Base-by-base conservation (phyloP, 2,113 vertebrate genomes). In the Barnardius zonarius region DNA sequence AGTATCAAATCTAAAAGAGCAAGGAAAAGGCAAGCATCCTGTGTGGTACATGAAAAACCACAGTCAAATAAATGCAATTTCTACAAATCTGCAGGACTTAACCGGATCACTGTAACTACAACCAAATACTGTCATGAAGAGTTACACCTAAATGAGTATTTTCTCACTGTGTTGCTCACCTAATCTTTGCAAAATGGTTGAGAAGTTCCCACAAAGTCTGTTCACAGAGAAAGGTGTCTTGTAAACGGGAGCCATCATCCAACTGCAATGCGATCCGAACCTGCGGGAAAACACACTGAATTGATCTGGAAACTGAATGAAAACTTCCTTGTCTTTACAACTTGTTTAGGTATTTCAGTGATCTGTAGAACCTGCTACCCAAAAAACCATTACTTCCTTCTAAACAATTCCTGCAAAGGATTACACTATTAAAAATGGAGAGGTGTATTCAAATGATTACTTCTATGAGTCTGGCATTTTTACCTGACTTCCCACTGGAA, bases 201-300 rank as follows among this genome's bases (percentile, higher is more conserved):
- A 99, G 98, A 82, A 99, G 96, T 59, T 99, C 99, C 99, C 99
- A 99, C 84, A 99, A 97, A 13, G 97, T 99, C 96, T 99, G 98
- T 16, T 98, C 97, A 28, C 98, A 98, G 9, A 94, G 98, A 96
- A 99, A 99, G 6, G 97, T 97, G n/a, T 97, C 98, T 89, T 99
- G 99, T 57, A 99, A 95, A 89, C 99, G 98, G 69, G 98, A 98
- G 59, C 99, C 99, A 18, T 99, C 98, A 10, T 99, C 98, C 76
- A 99, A 97, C 49, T 99, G 99, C 37, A 99, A 78, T 0, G 99
- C 99, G 3, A 99, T 97, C 17, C 98, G 98, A 55, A 99, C 98
- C 99, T 99, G 39, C 1, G 67, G 55, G 33, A 54, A 43, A 73
- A 76, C 5, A 83, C 61, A 87, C 9, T 10, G 11, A 78, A 68